Evolutionary conservation across 1,140 invertebrate genomes (phyloP), one percentile per base, ranked within the genome.

Genomic region (Apis florea): DNA sequence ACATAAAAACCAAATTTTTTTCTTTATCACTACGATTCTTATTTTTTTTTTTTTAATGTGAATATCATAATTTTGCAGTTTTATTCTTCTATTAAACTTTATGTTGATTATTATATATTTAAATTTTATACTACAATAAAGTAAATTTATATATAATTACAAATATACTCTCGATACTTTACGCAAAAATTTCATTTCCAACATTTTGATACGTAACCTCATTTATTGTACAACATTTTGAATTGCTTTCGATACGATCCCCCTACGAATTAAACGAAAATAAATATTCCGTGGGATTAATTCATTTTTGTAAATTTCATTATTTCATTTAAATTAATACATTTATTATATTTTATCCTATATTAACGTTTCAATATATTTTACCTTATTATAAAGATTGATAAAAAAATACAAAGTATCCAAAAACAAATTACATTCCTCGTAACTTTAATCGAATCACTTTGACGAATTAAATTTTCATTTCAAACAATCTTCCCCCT

Each of bases 121-220:
- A 9, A 68, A 49, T 68, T 68, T n/a, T n/a, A n/a, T 49, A 49
- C 49, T 19, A 21, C 13, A 15, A n/a, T 49, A 40, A 10, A n/a
- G n/a, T 69, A 10, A 69, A 69, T 69, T 69, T 49, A 69, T 49
- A n/a, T 47, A 51, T 9, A n/a, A 13, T 40, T 69, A n/a, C 24
- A 69, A 17, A 69, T 24, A 17, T 15, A 12, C n/a, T 40, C n/a
- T 8, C 40, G 12, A 8, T 47, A 47, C 15, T 69, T 51, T 69
- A 69, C 17, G 40, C 47, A 17, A 69, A n/a, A 49, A 17, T 51
- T 49, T 69, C 24, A 69, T 69, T 49, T 51, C 17, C 1, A 21
- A 11, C 47, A 49, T 47, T 47, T 31, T 26, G 17, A 21, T n/a
- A 13, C 10, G 21, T 49, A 49, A 69, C 47, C 51, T 49, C 67